A percentile compares a stretch with the other conserved stretches of the same genome.
phyloP scores from a whole-genome alignment of 2,113 vertebrate genomes.

The Gulo gulo region DNA sequence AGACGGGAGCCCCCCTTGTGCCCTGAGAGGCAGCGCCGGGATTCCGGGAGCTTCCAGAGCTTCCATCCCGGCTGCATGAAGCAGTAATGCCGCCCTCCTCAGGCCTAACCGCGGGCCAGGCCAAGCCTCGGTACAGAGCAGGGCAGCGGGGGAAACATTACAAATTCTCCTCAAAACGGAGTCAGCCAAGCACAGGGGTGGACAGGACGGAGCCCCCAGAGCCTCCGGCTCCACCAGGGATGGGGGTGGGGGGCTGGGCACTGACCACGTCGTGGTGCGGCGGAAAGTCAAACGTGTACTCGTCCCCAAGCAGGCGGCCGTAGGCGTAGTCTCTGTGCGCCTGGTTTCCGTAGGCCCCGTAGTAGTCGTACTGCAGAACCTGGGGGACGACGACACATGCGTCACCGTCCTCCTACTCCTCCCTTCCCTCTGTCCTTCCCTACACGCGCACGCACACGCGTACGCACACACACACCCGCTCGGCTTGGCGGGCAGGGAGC shows the following conservation, averaged over 20 bases:
- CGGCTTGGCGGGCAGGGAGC: background rate
- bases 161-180: background rate
- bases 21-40: background rate
- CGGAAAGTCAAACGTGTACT: slow-evolving; percentile 96
- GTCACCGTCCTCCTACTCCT: rapidly evolving
- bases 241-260: rapidly evolving
- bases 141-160: rapidly evolving
- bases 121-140: rapidly evolving
- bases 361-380: slow-evolving; percentile 94
- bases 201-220: background rate
- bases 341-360: slow-evolving; percentile 86
- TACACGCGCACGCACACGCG: rapidly evolving
- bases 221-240: rapidly evolving
- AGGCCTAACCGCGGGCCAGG: rapidly evolving
- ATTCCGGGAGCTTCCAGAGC: background rate
- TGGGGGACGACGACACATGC: background rate
- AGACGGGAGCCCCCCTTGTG: rapidly evolving
- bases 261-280: slow-evolving; percentile 90
- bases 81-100: rapidly evolving
- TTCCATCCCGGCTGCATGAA: rapidly evolving
- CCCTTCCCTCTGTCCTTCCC: background rate
- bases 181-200: rapidly evolving
- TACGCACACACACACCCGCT: background rate
- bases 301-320: slow-evolving; percentile 85
- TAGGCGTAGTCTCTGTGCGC: slow-evolving; percentile 86